Evolutionary conservation across 1,140 invertebrate species (phyloP).

Genomic region (Drosophila mojavensis): DNA sequence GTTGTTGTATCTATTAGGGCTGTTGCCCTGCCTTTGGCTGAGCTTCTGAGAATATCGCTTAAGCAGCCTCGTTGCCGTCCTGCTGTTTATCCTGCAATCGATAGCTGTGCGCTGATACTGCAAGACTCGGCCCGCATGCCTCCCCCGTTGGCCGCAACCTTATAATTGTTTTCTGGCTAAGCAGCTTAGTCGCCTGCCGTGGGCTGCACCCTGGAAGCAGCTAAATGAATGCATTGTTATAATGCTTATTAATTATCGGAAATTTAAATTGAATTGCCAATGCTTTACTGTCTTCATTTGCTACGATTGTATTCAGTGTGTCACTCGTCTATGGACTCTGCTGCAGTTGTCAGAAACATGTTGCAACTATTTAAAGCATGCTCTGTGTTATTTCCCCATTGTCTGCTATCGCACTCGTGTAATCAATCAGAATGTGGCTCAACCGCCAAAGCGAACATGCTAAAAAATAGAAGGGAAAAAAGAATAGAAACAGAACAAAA

Average conservation of each 20-base stretch:
- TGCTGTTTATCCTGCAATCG: not conserved
- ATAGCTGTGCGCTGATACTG: conserved; percentile 41
- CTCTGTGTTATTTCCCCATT: conserved; percentile 48
- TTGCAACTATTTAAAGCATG: conserved; percentile 18
- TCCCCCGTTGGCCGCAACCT: not conserved
- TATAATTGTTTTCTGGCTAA: conserved; percentile 42
- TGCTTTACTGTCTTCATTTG: conserved; percentile 61
- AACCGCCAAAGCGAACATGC: conserved; percentile 42
- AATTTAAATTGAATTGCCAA: conserved; percentile 5
- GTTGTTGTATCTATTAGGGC: conserved; percentile 25
- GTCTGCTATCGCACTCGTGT: conserved; percentile 64
- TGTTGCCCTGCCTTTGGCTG: conserved; percentile 59
- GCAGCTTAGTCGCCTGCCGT: conserved; percentile 26
- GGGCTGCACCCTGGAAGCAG: conserved; percentile 20
- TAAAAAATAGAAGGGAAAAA: conserved; percentile 35
- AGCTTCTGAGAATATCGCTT: conserved; percentile 48
- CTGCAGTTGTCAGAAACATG: conserved; percentile 60
- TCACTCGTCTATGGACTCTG: conserved; percentile 19
- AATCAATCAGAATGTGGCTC: conserved; percentile 74
- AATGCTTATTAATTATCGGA: not conserved
- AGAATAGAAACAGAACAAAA: conserved; percentile 6
- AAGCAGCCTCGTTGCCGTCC: conserved; percentile 23
- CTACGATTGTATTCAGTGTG: conserved; percentile 36
- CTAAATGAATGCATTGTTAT: not conserved
- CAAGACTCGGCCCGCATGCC: not conserved